Conservation (phyloP, 2,113 vertebrate genomes). For the Oostethus manadensis region DNA sequence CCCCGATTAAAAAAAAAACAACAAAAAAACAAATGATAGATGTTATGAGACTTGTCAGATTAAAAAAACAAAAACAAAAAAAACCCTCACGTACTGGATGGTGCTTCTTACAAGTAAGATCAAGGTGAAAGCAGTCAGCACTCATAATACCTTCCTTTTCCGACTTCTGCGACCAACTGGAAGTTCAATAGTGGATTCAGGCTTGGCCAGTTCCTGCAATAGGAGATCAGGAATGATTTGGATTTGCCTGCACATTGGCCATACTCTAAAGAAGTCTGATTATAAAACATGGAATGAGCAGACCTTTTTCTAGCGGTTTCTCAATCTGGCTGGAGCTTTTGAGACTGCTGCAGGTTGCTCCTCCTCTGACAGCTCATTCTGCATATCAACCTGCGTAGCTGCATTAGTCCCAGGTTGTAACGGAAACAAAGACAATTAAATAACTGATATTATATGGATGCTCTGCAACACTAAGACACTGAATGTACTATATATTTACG, state of each 20-base stretch:
- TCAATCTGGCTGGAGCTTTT: slow-evolving; percentile 8
- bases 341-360: slow-evolving; percentile 8
- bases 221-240: neutral
- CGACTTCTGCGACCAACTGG: slow-evolving; percentile 15
- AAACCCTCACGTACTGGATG: slow-evolving; percentile 4
- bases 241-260: no score
- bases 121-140: slow-evolving; percentile 15
- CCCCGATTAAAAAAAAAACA: slow-evolving; percentile 24
- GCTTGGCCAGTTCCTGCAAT: slow-evolving; percentile 7
- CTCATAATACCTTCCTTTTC: slow-evolving; percentile 53
- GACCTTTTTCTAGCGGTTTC: slow-evolving; percentile 60
- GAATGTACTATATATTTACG: no score
- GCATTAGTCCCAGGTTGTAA: slow-evolving; percentile 19
- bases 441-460: no score
- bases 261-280: neutral
- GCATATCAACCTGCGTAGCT: neutral
- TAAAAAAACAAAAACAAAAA: slow-evolving; percentile 2
- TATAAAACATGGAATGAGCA: neutral
- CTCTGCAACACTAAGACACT: no score
- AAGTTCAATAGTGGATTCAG: slow-evolving; percentile 2
- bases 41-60: slow-evolving; percentile 40
- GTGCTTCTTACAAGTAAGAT: slow-evolving; percentile 26
- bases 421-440: neutral
- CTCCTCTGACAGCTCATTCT: slow-evolving; percentile 20
- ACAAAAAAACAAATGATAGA: slow-evolving; percentile 43